Conservation (phyloP, 2,888 invertebrate species). For the Globia sparganii region DNA sequence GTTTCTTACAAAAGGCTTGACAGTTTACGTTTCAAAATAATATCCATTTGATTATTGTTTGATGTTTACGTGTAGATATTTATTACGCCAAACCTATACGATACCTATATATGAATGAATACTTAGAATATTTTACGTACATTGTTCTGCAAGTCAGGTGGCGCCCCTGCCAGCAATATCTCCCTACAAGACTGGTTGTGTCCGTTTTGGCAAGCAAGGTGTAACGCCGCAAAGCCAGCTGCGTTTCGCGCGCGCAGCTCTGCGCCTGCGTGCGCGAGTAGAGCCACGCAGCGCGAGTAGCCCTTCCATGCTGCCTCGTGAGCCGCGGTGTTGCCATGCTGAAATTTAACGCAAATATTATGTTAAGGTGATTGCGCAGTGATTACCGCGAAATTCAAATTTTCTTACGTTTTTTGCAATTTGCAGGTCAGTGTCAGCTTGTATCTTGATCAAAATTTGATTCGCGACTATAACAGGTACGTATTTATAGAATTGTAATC, state of each 20-base stretch:
- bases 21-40: background rate
- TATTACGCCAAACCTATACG: no score
- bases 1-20: background rate
- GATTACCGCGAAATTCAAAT: no score
- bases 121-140: conserved; percentile 86
- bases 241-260: conserved; percentile 93
- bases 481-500: no score
- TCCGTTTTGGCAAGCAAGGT: conserved; percentile 98
- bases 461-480: no score
- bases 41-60: background rate
- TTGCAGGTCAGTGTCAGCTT: no score
- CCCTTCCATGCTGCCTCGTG: conserved; percentile 99
- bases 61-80: background rate
- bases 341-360: conserved; percentile 51
- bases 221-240: conserved; percentile 98
- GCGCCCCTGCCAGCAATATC: conserved; percentile 95
- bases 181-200: conserved; percentile 98
- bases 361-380: no score
- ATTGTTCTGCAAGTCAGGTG: conserved; percentile 97
- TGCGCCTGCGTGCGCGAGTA: conserved; percentile 92
- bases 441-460: no score
- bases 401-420: no score
- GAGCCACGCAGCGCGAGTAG: conserved; percentile 95
- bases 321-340: conserved; percentile 98
- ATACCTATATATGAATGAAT: no score